Base-by-base conservation (phyloP, 2,888 invertebrate genomes). In the Pharmacophagus antenor region DNA sequence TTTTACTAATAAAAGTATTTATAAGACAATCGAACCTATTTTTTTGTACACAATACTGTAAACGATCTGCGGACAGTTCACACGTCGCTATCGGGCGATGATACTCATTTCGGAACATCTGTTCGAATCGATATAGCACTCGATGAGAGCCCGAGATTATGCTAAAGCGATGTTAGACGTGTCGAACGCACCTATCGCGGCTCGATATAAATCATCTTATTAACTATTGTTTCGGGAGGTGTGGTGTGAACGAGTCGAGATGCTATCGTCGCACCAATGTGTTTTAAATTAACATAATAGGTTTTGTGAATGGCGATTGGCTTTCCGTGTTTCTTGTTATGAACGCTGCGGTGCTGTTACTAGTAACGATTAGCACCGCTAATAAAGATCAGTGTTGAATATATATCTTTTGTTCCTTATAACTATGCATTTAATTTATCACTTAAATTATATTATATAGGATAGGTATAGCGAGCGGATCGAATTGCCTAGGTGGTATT, bases 231-330 rank as follows among this genome's bases (percentile, higher is more conserved):
- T 90, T 89, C 82, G 86, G 88, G 83, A 89, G 89, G 90, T 88
- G 90, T 89, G 88, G 88, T 88, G 90, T 88, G 90, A 89, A 89
- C 85, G 83, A 84, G 82, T 74, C 76, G 74, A 68, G 88, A 90
- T 90, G 74, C 75, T 88, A 89, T 89, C 88, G 70, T 60, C 57
- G 64, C 75, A 75, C 81, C 83, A 88, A 89, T 90, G 89, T 90
- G 90, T 89, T 90, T 90, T 88, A 89, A 88, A 90, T 89, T 90
- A 90, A 88, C 90, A 90, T 90, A 90, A 90, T 90, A 90, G 88
- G 88, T 88, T 89, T 88, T 86, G 85, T 89, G 88, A 89, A 90
- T 89, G 90, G 84, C 78, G 85, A 87, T 83, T 79, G 80, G 77
- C 70, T 83, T 83, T 82, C 76, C 79, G 69, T 81, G 80, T 88